Evolutionary conservation across 2,797 vertebrate genomes (phyloP).

Genomic region (Hemitrygon akajei): DNA sequence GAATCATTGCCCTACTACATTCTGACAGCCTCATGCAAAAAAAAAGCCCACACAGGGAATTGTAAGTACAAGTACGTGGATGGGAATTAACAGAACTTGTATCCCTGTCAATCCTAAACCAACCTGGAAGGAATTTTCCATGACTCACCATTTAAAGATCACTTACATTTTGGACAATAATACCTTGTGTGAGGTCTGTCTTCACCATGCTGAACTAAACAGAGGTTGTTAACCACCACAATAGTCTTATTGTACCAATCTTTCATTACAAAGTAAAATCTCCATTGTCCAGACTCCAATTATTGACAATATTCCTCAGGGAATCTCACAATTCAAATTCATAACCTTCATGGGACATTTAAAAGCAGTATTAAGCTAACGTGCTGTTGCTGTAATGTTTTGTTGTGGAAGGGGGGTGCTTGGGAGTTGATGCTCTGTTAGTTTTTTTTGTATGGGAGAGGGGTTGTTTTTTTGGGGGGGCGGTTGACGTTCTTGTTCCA

Average conservation of each 20-base stretch:
- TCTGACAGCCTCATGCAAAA: conserved; percentile 1
- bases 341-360: too few species aligned
- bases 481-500: too few species aligned
- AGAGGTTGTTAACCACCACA: neutral
- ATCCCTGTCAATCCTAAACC: conserved; percentile 18
- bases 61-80: conserved; percentile 15
- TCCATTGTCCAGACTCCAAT: neutral
- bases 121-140: conserved; percentile 32
- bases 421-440: too few species aligned
- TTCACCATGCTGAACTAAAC: neutral
- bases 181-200: neutral
- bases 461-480: too few species aligned
- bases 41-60: conserved; percentile 19
- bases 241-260: neutral
- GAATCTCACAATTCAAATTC: too few species aligned
- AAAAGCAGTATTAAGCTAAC: too few species aligned
- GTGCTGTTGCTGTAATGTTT: too few species aligned
- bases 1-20: conserved; percentile 31
- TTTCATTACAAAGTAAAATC: neutral
- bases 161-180: neutral
- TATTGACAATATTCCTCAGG: neutral
- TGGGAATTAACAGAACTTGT: conserved; percentile 2
- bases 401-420: too few species aligned
- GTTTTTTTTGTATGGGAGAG: too few species aligned
- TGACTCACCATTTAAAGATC: conserved; percentile 27